phyloP scores from a whole-genome alignment of 2,113 vertebrate species.

The Ictalurus punctatus region DNA sequence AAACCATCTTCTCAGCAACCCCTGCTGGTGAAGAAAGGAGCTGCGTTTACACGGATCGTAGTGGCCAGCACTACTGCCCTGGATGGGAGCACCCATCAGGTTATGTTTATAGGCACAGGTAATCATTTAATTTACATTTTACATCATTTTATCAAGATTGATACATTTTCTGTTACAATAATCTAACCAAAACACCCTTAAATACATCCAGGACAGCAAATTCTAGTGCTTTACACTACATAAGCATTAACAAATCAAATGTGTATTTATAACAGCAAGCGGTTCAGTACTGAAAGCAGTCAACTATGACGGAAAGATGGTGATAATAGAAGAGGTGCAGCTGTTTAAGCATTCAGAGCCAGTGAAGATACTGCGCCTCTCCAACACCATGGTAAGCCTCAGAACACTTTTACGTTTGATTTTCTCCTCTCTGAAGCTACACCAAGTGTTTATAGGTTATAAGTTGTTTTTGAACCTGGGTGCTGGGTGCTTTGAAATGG shows the following conservation, averaged over 20 bases:
- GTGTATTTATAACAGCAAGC: conserved; percentile 63
- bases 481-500: background rate
- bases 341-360: conserved; percentile 67
- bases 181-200: background rate
- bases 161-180: background rate
- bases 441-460: background rate
- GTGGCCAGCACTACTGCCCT: conserved; percentile 66
- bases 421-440: background rate
- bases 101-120: conserved; percentile 83
- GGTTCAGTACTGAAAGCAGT: conserved; percentile 79
- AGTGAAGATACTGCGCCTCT: conserved; percentile 72
- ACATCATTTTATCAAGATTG: background rate
- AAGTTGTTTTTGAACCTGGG: background rate
- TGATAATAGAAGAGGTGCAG: conserved; percentile 79
- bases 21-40: conserved; percentile 67
- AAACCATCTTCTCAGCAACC: conserved; percentile 61
- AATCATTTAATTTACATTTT: conserved; percentile 2
- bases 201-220: background rate
- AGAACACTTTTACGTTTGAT: background rate
- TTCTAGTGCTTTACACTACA: background rate
- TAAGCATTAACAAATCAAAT: background rate
- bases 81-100: conserved; percentile 60
- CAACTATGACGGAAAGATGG: conserved; percentile 69
- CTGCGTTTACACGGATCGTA: conserved; percentile 69
- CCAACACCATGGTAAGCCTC: conserved; percentile 66